These are phyloP conservation scores for Datnioides undecimradiatus DNA, from an alignment of 2,113 vertebrate species.

Conservation along the genomic window DNA sequence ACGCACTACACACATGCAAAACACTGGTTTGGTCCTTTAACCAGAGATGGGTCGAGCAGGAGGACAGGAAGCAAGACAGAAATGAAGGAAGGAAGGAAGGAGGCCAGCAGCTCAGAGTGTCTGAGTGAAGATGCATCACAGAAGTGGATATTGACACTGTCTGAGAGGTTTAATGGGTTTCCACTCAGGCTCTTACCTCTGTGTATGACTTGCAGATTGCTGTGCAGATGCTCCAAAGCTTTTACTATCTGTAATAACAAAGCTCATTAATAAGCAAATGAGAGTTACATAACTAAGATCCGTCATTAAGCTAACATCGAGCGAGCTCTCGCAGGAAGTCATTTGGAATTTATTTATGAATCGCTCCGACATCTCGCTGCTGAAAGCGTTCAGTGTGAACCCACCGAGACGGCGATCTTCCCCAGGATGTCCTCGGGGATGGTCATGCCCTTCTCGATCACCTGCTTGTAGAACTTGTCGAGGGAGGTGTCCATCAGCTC, in stretches of 20 bases:
- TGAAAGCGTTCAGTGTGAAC: slow-evolving; percentile 58
- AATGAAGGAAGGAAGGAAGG: neutral
- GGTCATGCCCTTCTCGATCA: slow-evolving; percentile 92
- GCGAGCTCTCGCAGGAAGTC: neutral
- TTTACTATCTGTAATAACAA: slow-evolving; percentile 91
- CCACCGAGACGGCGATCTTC: slow-evolving; percentile 96
- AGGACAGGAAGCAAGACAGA: neutral
- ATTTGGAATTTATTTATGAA: neutral
- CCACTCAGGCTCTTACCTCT: slow-evolving; percentile 87
- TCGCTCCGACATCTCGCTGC: neutral
- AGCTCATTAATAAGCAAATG: slow-evolving; percentile 10
- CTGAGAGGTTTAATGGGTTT: slow-evolving; percentile 19
- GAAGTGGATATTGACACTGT: slow-evolving; percentile 4
- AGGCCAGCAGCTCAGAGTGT: neutral
- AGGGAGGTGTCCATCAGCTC: slow-evolving; percentile 98
- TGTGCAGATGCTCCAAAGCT: slow-evolving; percentile 97
- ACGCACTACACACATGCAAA: no score
- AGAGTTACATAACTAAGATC: slow-evolving; percentile 2
- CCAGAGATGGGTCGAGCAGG: neutral
- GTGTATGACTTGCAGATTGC: slow-evolving; percentile 97
- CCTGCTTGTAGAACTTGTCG: slow-evolving; percentile 98
- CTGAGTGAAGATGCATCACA: slow-evolving; percentile 13
- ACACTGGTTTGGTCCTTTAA: neutral
- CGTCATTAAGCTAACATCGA: slow-evolving; percentile 6
- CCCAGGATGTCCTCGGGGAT: slow-evolving; percentile 97